phyloP scores from a whole-genome alignment of 2,888 invertebrate species.

The Macrostomum cliftonense region DNA sequence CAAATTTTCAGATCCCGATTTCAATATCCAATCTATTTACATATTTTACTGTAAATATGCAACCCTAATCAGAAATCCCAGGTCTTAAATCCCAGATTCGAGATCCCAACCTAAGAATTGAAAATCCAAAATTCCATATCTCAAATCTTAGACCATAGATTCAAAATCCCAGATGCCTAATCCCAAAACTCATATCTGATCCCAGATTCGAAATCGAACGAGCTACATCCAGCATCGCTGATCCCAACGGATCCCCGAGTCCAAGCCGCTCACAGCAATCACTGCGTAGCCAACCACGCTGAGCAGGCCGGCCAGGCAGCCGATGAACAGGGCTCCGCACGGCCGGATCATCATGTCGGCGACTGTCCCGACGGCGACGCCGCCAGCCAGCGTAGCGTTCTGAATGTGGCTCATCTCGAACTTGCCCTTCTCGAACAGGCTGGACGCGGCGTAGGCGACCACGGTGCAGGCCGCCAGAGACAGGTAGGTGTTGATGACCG shows the following conservation, averaged over 20 bases:
- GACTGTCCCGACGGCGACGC: slow-evolving; percentile 70
- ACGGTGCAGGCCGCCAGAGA: slow-evolving; percentile 63
- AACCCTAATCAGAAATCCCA: too few species aligned
- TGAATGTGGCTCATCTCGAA: slow-evolving; percentile 55
- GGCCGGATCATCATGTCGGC: slow-evolving; percentile 62
- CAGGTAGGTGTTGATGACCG: slow-evolving; percentile 77
- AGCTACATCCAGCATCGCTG: slow-evolving; percentile 15
- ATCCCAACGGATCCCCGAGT: too few species aligned
- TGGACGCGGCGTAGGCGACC: slow-evolving; percentile 62
- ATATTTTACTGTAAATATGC: too few species aligned
- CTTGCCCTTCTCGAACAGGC: slow-evolving; percentile 43
- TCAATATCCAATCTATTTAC: too few species aligned
- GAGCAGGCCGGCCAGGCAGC: slow-evolving; percentile 57
- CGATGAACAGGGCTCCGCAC: slow-evolving; percentile 57
- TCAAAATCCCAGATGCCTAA: slow-evolving; percentile 9
- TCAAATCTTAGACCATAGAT: too few species aligned
- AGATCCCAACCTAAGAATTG: too few species aligned
- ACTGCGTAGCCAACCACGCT: slow-evolving; percentile 56
- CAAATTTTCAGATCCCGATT: too few species aligned
- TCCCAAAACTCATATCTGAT: slow-evolving; percentile 26
- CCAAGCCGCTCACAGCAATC: slow-evolving; percentile 33
- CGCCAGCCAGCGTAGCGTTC: slow-evolving; percentile 77
- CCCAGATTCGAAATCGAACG: slow-evolving; percentile 22
- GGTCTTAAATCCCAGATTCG: too few species aligned
- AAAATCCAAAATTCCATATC: too few species aligned